Conservation (phyloP, 2,888 invertebrate genomes). For the Alloscopus bannaensis region DNA sequence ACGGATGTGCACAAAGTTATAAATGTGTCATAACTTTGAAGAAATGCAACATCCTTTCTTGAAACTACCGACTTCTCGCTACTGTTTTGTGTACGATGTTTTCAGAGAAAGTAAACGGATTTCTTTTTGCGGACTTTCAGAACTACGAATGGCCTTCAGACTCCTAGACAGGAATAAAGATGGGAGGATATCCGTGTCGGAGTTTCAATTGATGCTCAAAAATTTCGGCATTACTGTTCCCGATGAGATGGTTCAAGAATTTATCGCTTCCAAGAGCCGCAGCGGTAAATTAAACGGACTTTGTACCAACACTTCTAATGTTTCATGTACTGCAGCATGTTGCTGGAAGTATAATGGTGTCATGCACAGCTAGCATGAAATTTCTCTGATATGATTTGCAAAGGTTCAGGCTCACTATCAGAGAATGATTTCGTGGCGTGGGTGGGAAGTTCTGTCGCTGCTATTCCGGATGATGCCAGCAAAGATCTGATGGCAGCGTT, state of each 20-base stretch:
- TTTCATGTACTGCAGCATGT: too few species aligned
- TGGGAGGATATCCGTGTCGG: slow-evolving; percentile 84
- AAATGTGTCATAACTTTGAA: neutral
- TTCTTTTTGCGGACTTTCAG: slow-evolving; percentile 76
- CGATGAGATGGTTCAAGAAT: slow-evolving; percentile 84
- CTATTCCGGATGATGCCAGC: slow-evolving; percentile 48
- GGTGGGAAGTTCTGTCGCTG: slow-evolving; percentile 59
- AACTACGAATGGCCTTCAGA: slow-evolving; percentile 86
- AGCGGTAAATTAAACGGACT: slow-evolving; percentile 79
- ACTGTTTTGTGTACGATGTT: slow-evolving; percentile 2
- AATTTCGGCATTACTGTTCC: slow-evolving; percentile 86
- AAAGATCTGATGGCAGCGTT: slow-evolving; percentile 91
- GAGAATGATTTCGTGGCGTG: slow-evolving; percentile 69
- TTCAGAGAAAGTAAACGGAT: neutral
- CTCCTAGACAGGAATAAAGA: slow-evolving; percentile 87
- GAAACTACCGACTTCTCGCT: slow-evolving; percentile 1
- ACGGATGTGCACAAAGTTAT: slow-evolving; percentile 16
- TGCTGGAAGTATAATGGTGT: too few species aligned
- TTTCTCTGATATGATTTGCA: too few species aligned
- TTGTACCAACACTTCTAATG: too few species aligned
- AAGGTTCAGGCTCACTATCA: slow-evolving; percentile 56
- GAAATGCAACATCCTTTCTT: too few species aligned
- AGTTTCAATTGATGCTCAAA: slow-evolving; percentile 86
- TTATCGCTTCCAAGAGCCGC: slow-evolving; percentile 85
- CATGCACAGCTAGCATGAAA: too few species aligned